phyloP scores from a whole-genome alignment of 2,888 invertebrate genomes.

The Caenorhabditis wallacei region DNA sequence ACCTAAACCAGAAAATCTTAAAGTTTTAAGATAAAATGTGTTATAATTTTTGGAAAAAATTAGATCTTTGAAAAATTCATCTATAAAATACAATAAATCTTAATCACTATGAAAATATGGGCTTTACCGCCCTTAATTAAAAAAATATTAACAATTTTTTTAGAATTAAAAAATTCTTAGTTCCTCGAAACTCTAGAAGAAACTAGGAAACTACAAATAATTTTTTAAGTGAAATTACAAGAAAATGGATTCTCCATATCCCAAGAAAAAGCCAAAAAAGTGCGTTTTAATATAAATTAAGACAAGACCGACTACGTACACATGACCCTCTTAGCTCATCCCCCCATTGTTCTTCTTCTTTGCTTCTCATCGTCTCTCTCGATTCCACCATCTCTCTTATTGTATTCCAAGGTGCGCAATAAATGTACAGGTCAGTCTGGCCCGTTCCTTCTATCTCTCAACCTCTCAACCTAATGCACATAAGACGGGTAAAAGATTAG shows the following conservation, averaged over 20 bases:
- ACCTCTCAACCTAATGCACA: conserved; percentile 26
- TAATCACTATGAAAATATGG: too few relatives aligned
- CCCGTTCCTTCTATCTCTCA: background rate
- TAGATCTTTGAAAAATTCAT: too few relatives aligned
- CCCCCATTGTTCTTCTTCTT: conserved; percentile 12
- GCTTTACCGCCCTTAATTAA: too few relatives aligned
- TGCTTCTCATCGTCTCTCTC: conserved; percentile 14
- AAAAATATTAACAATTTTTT: too few relatives aligned
- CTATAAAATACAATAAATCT: too few relatives aligned
- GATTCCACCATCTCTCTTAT: background rate
- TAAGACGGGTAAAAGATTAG: background rate
- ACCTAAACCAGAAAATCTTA: conserved; percentile 1
- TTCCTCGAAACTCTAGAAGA: too few relatives aligned
- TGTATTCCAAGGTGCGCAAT: conserved; percentile 24
- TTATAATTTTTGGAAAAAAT: too few relatives aligned
- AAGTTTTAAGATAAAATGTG: too few relatives aligned
- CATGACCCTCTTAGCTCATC: conserved; percentile 47
- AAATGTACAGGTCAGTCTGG: conserved; percentile 23
- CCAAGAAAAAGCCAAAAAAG: background rate
- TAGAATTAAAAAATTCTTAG: too few relatives aligned
- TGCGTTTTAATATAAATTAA: background rate
- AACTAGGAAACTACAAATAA: too few relatives aligned
- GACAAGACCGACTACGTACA: conserved; percentile 4
- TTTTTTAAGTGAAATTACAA: too few relatives aligned
- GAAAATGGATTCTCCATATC: too few relatives aligned